Base-by-base conservation (phyloP, 2,888 invertebrate genomes). In the Ochropacha duplaris region DNA sequence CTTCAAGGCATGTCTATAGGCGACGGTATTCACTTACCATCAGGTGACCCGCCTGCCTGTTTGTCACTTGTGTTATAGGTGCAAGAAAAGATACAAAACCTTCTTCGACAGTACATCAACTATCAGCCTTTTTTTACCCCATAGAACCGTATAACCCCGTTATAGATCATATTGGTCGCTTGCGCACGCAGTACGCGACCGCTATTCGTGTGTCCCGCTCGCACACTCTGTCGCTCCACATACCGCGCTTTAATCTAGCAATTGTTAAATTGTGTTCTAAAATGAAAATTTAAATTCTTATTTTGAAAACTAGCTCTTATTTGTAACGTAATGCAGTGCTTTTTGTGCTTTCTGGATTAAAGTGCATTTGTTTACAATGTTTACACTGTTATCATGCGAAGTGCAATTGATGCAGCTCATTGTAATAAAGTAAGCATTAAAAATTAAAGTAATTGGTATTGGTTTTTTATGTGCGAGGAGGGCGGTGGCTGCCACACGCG, bases 141-240 rank as follows among this genome's bases (percentile, higher is more conserved):
- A n/a, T 44, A 44, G 19, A 16, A n/a, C 39, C 6, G 6, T 39
- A 1, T 8, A 6, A 44, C 19, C 64, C 81, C 79, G 80, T 78
- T 80, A 76, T 63, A 44, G 50, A n/a, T 28, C 26, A 51, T 51
- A 52, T 50, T 68, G 69, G 58, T 68, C 59, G 75, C 69, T 28
- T 60, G 79, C 74, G 36, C 56, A 59, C 79, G 77, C 83, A 84
- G 83, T 84, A 62, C 54, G 62, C 61, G 69, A 59, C 60, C 74
- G 71, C 64, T 62, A 62, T 71, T 78, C 74, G 71, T 83, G 78
- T 81, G 74, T 86, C 84, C 83, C 85, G 75, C 87, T 86, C 83
- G 82, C 86, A 83, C 86, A 71, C 59, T 58, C 64, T 73, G 59
- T 65, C 61, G 59, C 49, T 55, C 26, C 55, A 55, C 34, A 54